Conservation (phyloP, 2,888 invertebrate genomes). For the Leptinotarsa haldemani region DNA sequence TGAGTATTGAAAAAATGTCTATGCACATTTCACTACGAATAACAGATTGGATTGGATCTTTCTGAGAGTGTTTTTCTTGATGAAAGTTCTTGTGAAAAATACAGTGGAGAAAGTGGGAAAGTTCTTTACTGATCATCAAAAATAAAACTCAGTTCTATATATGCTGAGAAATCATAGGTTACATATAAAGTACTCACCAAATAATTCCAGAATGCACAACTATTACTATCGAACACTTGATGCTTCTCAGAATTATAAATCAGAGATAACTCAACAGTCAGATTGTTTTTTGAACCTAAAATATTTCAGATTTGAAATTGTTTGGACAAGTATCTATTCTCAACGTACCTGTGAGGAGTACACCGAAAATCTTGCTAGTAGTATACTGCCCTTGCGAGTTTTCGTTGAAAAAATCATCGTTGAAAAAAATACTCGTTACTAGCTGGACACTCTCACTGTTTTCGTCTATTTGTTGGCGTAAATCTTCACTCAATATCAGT, state of each 20-base stretch:
- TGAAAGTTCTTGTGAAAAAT: too few relatives aligned
- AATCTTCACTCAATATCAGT: slow-evolving; percentile 46
- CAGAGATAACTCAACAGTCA: slow-evolving; percentile 68
- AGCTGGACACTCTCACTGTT: slow-evolving; percentile 36
- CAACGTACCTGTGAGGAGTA: slow-evolving; percentile 63
- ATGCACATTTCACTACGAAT: too few relatives aligned
- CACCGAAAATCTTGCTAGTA: slow-evolving; percentile 68
- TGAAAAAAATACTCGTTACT: slow-evolving; percentile 47
- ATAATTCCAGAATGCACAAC: slow-evolving; percentile 54
- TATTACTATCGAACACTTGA: slow-evolving; percentile 38
- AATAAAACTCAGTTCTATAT: too few relatives aligned
- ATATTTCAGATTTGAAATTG: slow-evolving; percentile 15
- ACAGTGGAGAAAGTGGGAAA: too few relatives aligned
- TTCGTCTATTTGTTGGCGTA: slow-evolving; percentile 45
- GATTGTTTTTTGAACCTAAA: slow-evolving; percentile 68
- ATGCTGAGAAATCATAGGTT: too few relatives aligned
- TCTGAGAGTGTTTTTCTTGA: too few relatives aligned
- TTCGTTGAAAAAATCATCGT: slow-evolving; percentile 51
- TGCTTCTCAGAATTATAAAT: slow-evolving; percentile 63
- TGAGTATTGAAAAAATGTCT: too few relatives aligned
- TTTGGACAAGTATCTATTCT: background rate
- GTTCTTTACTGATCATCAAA: too few relatives aligned
- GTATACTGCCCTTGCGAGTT: slow-evolving; percentile 19
- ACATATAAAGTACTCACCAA: slow-evolving; percentile 29
- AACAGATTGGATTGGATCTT: too few relatives aligned